Evolutionary conservation across 2,888 invertebrate genomes (phyloP), one percentile per base, ranked within the genome.

Genomic region (Argyresthia albistria): DNA sequence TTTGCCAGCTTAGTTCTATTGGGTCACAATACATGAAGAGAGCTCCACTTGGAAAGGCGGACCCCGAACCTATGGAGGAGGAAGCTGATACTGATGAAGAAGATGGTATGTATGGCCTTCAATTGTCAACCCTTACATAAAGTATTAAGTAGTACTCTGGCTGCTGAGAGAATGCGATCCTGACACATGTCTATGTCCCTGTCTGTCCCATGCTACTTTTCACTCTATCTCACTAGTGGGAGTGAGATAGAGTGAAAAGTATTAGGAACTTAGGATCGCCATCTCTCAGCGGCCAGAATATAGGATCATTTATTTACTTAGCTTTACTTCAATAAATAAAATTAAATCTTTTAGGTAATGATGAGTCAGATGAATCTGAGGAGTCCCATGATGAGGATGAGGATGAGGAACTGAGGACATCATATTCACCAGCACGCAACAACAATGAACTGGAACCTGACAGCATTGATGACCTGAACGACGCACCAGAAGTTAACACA

Each of bases 321-420:
- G n/a, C n/a, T n/a, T n/a, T n/a, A n/a, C n/a, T n/a, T n/a, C n/a
- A 39, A 11, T 8, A 39, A 11, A n/a, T 39, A 8, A 6, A 39
- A 11, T 39, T 39, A 11, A 7, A 8, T 36, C 8, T 11, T 11
- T 10, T 58, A 86, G 88, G 86, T 11, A 86, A 89, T 70, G 89
- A 89, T 59, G 89, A 89, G 64, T 88, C 89, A 48, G 89, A 89
- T 61, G 89, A 89, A 58, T 82, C 89, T 7, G 89, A 89, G 59
- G 89, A 89, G 56, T 87, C 89, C 45, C 89, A 89, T 60, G 90
- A 89, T 70, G 89, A 89, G 62, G 90, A 90, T 58, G 89, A 89
- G 51, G 89, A 89, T 56, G 89, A 89, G 55, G 89, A 89, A 54
- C 73, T 84, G 2, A 75, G 76, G 0, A 75, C 79, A 11, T 70